Conservation (phyloP, 1,140 invertebrate species). For the Contarinia nasturtii region DNA sequence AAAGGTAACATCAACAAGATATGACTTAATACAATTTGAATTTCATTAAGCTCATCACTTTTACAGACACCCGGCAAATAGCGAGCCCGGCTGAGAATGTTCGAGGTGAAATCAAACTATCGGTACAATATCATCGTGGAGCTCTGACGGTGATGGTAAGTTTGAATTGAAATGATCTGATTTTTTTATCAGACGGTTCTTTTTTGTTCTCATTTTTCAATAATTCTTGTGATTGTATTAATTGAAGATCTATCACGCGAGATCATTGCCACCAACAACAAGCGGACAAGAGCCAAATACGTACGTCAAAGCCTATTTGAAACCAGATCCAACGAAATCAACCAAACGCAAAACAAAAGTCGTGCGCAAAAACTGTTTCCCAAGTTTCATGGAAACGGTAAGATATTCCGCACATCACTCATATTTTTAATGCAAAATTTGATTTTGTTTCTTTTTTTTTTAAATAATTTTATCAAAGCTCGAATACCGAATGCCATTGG, state of each 20-base stretch:
- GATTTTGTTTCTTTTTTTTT: too few relatives aligned
- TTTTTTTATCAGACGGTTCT: too few relatives aligned
- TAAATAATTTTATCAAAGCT: constrained; percentile 31
- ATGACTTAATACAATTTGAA: not conserved
- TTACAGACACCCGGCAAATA: constrained; percentile 7
- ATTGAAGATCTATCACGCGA: constrained; percentile 57
- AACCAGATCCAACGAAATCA: constrained; percentile 67
- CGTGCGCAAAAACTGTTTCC: constrained; percentile 76
- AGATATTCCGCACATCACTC: constrained; percentile 7
- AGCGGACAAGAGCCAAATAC: constrained; percentile 63
- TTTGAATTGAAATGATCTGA: not conserved
- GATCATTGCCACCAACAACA: constrained; percentile 50
- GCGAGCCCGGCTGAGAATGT: constrained; percentile 17
- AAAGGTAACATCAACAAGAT: constrained; percentile 17
- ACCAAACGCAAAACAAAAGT: constrained; percentile 94
- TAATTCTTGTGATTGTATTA: too few relatives aligned
- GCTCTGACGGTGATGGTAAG: constrained; percentile 62
- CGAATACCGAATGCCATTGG: constrained; percentile 70
- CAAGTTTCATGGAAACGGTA: constrained; percentile 97
- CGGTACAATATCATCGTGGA: constrained; percentile 58
- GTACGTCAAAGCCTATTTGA: constrained; percentile 83
- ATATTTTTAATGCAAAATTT: not conserved
- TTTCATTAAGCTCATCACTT: not conserved
- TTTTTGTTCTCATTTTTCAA: not conserved
- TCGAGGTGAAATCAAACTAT: constrained; percentile 56